phyloP scores from a whole-genome alignment of 2,113 vertebrate genomes.

The Turnix velox region DNA sequence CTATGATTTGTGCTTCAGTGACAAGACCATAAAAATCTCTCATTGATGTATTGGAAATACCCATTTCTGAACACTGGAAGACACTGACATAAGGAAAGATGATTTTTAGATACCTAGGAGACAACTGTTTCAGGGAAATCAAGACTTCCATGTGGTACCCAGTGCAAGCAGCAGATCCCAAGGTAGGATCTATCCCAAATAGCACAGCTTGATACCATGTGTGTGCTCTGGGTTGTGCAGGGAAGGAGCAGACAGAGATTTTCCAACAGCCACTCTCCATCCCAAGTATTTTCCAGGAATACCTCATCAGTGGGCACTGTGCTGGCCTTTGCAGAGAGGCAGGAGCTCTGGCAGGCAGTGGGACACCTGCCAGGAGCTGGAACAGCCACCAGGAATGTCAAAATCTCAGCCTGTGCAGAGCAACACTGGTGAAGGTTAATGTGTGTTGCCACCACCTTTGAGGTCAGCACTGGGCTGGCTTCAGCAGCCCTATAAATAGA shows the following conservation, averaged over 20 bases:
- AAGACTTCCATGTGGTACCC: neutral
- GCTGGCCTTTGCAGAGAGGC: neutral
- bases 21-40: neutral
- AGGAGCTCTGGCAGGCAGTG: neutral
- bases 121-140: neutral
- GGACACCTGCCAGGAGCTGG: neutral
- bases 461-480: neutral
- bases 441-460: neutral
- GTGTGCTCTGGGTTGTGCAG: fast-evolving
- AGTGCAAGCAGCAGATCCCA: neutral
- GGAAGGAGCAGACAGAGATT: neutral
- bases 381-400: neutral
- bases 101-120: neutral
- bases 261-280: neutral
- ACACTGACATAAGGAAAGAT: neutral
- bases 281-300: neutral
- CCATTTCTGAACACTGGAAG: neutral
- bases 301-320: neutral
- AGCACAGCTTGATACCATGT: fast-evolving
- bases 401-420: neutral
- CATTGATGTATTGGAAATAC: neutral
- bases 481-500: slow-evolving; percentile 51
- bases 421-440: neutral
- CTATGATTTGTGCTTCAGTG: neutral
- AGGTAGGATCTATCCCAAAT: neutral